phyloP scores from a whole-genome alignment of 2,888 invertebrate genomes.

The Cryptocheilus praepositus region DNA sequence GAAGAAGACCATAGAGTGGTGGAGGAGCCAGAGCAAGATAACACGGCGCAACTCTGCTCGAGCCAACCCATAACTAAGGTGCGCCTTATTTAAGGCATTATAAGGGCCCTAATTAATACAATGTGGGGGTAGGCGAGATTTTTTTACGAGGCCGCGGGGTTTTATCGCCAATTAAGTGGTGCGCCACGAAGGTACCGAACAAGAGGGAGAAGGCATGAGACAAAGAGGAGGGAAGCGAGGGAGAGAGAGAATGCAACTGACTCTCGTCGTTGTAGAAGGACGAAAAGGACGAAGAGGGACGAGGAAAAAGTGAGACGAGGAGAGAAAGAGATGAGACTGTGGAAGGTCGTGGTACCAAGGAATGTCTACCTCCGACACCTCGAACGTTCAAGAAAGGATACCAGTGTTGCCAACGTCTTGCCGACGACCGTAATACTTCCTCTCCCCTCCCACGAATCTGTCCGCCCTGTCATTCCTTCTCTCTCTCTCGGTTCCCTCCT shows the following conservation, averaged over 20 bases:
- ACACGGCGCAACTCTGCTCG: conserved; percentile 62
- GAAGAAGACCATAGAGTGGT: conserved; percentile 27
- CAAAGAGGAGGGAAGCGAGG: conserved; percentile 21
- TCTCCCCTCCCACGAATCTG: conserved; percentile 18
- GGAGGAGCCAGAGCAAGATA: conserved; percentile 58
- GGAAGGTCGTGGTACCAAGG: conserved; percentile 33
- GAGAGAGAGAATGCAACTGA: conserved; percentile 68
- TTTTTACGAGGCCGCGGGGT: conserved; percentile 69
- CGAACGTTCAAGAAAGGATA: conserved; percentile 20
- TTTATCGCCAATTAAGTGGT: conserved; percentile 72
- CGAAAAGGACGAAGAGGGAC: conserved; percentile 22
- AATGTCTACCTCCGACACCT: conserved; percentile 39
- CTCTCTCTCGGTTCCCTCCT: conserved; percentile 8
- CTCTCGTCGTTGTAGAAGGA: conserved; percentile 25
- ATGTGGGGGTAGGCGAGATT: conserved; percentile 69
- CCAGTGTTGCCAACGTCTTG: conserved; percentile 23
- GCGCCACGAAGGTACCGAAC: conserved; percentile 21
- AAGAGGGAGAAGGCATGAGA: conserved; percentile 15
- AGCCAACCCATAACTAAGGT: conserved; percentile 66
- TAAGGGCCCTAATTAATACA: conserved; percentile 72
- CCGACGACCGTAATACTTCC: conserved; percentile 28
- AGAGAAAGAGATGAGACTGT: conserved; percentile 24
- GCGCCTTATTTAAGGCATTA: conserved; percentile 67
- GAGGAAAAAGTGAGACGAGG: conserved; percentile 22
- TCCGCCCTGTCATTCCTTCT: conserved; percentile 10